These are phyloP conservation scores for Drosophila atripex DNA, from an alignment of 2,888 invertebrate species.

Conservation along the genomic window DNA sequence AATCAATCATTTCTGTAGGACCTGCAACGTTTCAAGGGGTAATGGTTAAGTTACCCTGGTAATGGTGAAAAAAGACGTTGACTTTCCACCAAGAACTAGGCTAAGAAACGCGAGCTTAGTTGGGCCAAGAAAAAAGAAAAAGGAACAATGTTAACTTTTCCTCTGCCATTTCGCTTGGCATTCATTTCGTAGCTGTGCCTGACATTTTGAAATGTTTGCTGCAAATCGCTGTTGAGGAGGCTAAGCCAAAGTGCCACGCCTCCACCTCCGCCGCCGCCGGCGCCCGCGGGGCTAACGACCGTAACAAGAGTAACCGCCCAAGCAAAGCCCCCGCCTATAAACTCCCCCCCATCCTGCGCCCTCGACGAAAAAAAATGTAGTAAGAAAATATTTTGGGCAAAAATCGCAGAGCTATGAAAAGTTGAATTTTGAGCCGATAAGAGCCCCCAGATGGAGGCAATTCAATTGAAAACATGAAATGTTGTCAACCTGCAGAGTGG, in stretches of 20 bases:
- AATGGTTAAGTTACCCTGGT: conserved; percentile 12
- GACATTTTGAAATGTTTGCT: conserved; percentile 75
- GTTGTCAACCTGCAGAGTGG: conserved; percentile 43
- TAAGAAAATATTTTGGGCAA: conserved; percentile 12
- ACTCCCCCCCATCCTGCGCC: background rate
- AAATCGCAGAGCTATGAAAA: conserved; percentile 40
- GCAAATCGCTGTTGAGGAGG: conserved; percentile 53
- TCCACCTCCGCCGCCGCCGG: background rate
- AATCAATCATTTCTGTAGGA: conserved; percentile 37
- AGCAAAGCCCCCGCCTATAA: conserved; percentile 4
- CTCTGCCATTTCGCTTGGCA: conserved; percentile 62
- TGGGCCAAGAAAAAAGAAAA: conserved; percentile 13
- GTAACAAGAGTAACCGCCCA: conserved; percentile 32
- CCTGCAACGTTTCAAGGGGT: conserved; percentile 2
- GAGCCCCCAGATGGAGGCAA: conserved; percentile 38
- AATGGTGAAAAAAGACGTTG: conserved; percentile 12
- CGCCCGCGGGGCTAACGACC: conserved; percentile 40
- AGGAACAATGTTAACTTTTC: conserved; percentile 38
- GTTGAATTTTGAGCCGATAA: conserved; percentile 52
- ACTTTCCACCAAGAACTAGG: conserved; percentile 22
- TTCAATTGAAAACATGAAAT: conserved; percentile 62
- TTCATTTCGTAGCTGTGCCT: conserved; percentile 63
- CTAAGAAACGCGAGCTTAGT: conserved; percentile 33
- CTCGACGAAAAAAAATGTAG: background rate
- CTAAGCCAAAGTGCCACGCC: conserved; percentile 37